Evolutionary conservation across 2,113 vertebrate species (phyloP), one percentile per base, ranked within the genome.

Genomic region (Gobiocypris rarus): DNA sequence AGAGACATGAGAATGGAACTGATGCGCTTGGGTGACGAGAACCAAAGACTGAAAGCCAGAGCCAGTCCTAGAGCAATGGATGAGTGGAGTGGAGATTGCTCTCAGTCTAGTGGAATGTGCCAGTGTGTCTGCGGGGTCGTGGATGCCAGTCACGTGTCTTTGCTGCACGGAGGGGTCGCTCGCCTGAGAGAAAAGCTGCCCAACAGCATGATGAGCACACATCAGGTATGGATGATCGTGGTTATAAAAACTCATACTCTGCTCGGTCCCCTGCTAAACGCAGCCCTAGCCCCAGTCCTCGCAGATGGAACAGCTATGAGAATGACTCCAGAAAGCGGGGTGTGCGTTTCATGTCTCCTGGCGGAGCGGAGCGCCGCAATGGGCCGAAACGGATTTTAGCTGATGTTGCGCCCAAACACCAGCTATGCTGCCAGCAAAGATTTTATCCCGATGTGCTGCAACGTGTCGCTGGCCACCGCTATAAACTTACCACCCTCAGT

Each of bases 1-100:
- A 69, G 31, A 26, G 65, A 69, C 14, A 69, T 69, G 65, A 69
- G 17, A 69, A 69, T 38, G 65, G 65, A 69, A 38, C 26, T 69
- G 65, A 28, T 5, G 65, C 31, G 28, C 31, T 69, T 69, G 31
- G 17, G 28, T 14, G 28, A 69, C 2, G 31, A 38, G 6, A 38
- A 67, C 14, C 63, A 19, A 28, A 67, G 14, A 34, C 17, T 67
- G 14, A 67, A 17, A 9, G 9, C 14, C 6, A 38, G 31, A 10
- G 14, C 4, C 6, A 69, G 15, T 69, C 26, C 31, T 19, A 38
- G 7, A 69, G 14, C 31, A 50, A 74, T 73, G 38, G 22, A 43
- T 26, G 58, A 59, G n/a, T 26, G 58, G 58, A 24, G 11, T 24
- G n/a, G 61, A 31, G 28, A 5, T 13, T 28, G 13, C 61, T 17